Evolutionary conservation across 2,888 invertebrate species (phyloP), one percentile per base, ranked within the genome.

Genomic region (Schizaphis graminum): DNA sequence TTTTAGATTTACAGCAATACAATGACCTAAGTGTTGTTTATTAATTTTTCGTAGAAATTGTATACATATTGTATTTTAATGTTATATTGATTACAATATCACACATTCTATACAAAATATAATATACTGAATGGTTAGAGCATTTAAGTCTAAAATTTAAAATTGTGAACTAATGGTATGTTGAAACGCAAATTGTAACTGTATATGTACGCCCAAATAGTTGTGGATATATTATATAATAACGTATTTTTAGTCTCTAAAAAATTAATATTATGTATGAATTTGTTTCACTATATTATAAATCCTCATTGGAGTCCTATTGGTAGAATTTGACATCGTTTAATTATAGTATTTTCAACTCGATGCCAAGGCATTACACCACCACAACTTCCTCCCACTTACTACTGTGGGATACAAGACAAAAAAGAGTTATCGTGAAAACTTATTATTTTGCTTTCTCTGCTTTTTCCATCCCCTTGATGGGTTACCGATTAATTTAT

Each of bases 401-500:
- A 21, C 24, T 44, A n/a, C 24, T 5, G n/a, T 8, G 53, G 53
- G 47, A 3, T n/a, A 47, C 44, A 26, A 77, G 89, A 89, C 49
- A 90, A 89, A 84, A 90, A 85, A 56, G 61, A 77, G 89, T 93
- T 49, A 67, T 67, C 85, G 53, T 57, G 61, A 56, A 91, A 91
- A 94, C 90, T 90, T 61, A 91, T 94, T 86, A 61, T 89, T 90
- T 85, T n/a, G 89, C 56, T 90, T 90, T 93, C 86, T 24, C 24
- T 57, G 56, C 47, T 16, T 41, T n/a, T 35, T 44, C 1, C 53
- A 7, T 84, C 16, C 21, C 28, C 21, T 88, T 84, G 93, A 90
- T 53, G 94, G 86, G 85, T 47, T 53, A 53, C 90, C 94, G 90
- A 94, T 94, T 94, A 91, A 94, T 94, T 94, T 90, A 94, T 91